Conservation (phyloP, 2,113 vertebrate species). For the Mustelus asterias region DNA sequence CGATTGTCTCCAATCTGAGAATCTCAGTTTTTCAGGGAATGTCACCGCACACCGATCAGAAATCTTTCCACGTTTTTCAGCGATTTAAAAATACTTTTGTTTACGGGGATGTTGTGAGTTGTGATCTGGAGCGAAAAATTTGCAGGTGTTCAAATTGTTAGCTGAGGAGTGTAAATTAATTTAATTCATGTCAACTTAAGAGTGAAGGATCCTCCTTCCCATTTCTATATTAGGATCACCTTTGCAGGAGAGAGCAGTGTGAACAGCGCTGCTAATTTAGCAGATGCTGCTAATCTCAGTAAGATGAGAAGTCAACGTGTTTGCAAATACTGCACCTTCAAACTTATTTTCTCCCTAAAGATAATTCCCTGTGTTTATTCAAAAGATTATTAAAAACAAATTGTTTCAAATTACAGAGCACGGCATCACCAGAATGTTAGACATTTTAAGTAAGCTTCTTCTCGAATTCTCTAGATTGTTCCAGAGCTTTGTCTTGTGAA, state of each 20-base stretch:
- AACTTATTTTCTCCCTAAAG: not conserved
- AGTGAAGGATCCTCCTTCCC: not conserved
- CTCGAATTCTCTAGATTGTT: too few species aligned
- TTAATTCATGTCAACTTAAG: not conserved
- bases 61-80: not conserved
- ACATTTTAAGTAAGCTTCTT: too few species aligned
- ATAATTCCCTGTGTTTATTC: not conserved
- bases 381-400: not conserved
- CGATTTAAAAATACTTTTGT: not conserved
- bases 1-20: not conserved
- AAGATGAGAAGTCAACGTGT: constrained; percentile 10
- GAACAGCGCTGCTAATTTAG: not conserved
- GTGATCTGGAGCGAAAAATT: not conserved
- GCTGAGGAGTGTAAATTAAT: constrained; percentile 7
- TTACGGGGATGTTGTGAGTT: not conserved
- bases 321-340: not conserved
- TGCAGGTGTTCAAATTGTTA: not conserved
- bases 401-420: not conserved
- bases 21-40: not conserved
- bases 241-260: not conserved
- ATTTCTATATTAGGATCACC: not conserved
- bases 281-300: not conserved
- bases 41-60: not conserved
- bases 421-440: not conserved
- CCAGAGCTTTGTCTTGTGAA: too few species aligned